phyloP scores from a whole-genome alignment of 1,140 invertebrate species.

The Stegodyphus mimosarum region DNA sequence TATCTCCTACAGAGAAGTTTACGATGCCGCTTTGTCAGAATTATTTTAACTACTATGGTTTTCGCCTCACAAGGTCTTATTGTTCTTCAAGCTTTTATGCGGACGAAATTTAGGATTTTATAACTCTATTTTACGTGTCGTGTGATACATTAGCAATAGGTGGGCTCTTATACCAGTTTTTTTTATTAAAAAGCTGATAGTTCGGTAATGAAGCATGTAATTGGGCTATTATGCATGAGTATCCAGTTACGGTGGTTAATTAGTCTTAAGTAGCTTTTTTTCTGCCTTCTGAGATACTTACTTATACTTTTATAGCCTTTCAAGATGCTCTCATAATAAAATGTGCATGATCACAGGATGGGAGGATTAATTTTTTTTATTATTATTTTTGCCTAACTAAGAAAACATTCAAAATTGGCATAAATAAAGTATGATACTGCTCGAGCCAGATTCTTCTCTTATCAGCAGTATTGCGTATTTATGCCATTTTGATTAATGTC shows the following conservation, averaged over 20 bases:
- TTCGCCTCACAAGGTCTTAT: not conserved
- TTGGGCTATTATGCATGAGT: conserved; percentile 27
- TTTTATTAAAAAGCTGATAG: conserved; percentile 24
- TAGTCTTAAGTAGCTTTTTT: not conserved
- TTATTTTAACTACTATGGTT: too few species aligned
- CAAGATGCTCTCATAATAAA: not conserved
- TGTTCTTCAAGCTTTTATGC: not conserved
- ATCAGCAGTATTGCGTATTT: too few species aligned
- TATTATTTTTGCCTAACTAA: too few species aligned
- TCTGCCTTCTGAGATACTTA: not conserved
- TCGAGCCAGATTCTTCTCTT: too few species aligned
- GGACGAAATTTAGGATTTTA: conserved; percentile 15
- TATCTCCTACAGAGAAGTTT: too few species aligned
- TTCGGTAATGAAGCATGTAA: conserved; percentile 38
- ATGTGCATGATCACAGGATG: not conserved
- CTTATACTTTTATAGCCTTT: not conserved
- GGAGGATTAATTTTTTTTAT: too few species aligned
- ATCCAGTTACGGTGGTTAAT: conserved; percentile 24
- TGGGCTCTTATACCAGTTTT: conserved; percentile 8
- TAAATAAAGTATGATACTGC: too few species aligned
- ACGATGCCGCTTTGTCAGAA: too few species aligned
- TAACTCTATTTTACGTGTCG: conserved; percentile 38
- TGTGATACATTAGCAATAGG: conserved; percentile 4
- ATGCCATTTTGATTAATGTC: too few species aligned
- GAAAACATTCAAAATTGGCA: too few species aligned